These are phyloP conservation scores for Cyrtorhinus lividipennis DNA, from an alignment of 1,140 invertebrate genomes.

Conservation along the genomic window DNA sequence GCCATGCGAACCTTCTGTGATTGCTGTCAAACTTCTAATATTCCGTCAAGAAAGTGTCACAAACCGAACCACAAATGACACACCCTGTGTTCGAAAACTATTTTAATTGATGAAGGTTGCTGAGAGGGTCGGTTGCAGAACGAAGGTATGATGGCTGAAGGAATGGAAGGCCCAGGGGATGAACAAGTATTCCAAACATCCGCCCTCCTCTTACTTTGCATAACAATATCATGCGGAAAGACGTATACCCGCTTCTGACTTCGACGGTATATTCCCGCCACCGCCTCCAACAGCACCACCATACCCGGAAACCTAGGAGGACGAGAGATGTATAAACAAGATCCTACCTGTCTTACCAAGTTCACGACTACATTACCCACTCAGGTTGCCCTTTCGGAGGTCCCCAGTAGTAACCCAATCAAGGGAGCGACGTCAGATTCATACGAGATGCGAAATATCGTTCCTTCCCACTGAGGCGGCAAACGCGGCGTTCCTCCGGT, in stretches of 20 bases:
- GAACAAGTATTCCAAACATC: conserved; percentile 10
- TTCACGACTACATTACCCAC: neutral
- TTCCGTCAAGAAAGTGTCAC: too few species aligned
- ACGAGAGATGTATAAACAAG: conserved; percentile 12
- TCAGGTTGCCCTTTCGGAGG: neutral
- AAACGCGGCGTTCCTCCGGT: too few species aligned
- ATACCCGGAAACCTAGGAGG: conserved; percentile 1
- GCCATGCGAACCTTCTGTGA: too few species aligned
- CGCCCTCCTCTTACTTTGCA: conserved; percentile 2
- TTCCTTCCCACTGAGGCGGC: too few species aligned
- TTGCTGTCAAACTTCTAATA: too few species aligned
- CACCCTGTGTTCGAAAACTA: too few species aligned
- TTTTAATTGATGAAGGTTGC: too few species aligned
- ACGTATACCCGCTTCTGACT: neutral
- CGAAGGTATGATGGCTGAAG: neutral
- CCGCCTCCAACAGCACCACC: neutral
- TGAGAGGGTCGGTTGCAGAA: neutral
- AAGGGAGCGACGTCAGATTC: neutral
- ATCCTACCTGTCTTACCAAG: conserved; percentile 9
- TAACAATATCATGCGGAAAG: conserved; percentile 12
- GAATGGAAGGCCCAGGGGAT: neutral
- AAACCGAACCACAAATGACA: too few species aligned
- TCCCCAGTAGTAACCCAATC: neutral
- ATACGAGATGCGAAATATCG: too few species aligned
- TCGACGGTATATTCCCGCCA: neutral